These are phyloP conservation scores for Ceratosolen fusciceps DNA, from an alignment of 1,140 invertebrate species.

Conservation along the genomic window DNA sequence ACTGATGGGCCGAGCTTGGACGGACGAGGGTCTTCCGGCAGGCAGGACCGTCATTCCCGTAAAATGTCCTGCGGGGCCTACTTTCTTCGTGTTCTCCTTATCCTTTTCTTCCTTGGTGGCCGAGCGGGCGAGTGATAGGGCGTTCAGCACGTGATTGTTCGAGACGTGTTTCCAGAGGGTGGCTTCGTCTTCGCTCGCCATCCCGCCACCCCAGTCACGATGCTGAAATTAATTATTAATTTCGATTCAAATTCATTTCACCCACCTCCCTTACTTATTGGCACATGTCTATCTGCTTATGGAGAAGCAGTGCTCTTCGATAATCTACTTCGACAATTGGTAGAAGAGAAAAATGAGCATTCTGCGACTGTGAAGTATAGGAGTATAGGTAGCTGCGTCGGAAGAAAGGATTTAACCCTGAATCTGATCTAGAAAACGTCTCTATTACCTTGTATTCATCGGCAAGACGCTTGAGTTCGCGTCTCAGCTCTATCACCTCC, in stretches of 20 bases:
- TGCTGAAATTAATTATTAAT: constrained; percentile 72
- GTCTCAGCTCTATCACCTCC: constrained; percentile 85
- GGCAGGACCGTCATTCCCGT: constrained; percentile 57
- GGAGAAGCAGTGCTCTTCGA: no score
- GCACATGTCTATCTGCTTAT: background rate
- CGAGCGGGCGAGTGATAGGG: constrained; percentile 86
- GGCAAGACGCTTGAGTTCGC: constrained; percentile 90
- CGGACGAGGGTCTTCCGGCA: constrained; percentile 67
- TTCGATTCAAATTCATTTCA: no score
- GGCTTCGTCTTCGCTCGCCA: constrained; percentile 81
- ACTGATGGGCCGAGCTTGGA: constrained; percentile 65
- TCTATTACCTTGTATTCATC: constrained; percentile 87
- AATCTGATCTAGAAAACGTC: background rate
- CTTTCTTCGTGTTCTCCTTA: constrained; percentile 85
- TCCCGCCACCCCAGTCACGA: constrained; percentile 90
- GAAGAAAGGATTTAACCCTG: no score
- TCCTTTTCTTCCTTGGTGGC: constrained; percentile 90
- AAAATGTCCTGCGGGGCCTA: constrained; percentile 60
- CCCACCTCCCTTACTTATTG: no score
- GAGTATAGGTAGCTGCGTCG: no score
- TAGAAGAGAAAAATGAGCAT: no score
- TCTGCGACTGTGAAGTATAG: no score
- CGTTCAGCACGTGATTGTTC: constrained; percentile 87
- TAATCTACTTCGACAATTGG: no score
- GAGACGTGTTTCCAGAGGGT: constrained; percentile 92